These are phyloP conservation scores for Patella caerulea DNA, from an alignment of 2,888 invertebrate species.

Conservation along the genomic window DNA sequence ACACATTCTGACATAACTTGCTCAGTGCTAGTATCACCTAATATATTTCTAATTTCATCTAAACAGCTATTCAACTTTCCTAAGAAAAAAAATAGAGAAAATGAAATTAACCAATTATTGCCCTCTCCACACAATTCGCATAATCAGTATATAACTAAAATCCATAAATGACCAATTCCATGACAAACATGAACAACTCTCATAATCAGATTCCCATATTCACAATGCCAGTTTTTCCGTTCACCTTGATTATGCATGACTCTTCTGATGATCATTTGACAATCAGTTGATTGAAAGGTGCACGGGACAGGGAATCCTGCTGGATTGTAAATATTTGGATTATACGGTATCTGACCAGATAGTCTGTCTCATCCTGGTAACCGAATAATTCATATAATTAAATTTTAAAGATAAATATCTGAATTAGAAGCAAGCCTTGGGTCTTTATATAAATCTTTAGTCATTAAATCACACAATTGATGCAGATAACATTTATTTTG, in stretches of 20 bases:
- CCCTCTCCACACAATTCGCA: background rate
- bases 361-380: too few relatives aligned
- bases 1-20: constrained; percentile 82
- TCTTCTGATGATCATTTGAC: too few relatives aligned
- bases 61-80: constrained; percentile 86
- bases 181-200: background rate
- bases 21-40: constrained; percentile 84
- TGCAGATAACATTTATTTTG: too few relatives aligned
- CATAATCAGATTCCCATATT: background rate
- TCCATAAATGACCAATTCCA: background rate
- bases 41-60: constrained; percentile 84
- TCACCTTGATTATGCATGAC: constrained; percentile 53
- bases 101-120: background rate
- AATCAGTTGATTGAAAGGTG: too few relatives aligned
- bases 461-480: too few relatives aligned
- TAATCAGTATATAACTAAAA: background rate
- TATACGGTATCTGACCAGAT: too few relatives aligned
- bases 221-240: background rate
- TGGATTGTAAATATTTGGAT: too few relatives aligned
- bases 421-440: too few relatives aligned
- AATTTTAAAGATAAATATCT: too few relatives aligned
- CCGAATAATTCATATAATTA: too few relatives aligned
- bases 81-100: constrained; percentile 41
- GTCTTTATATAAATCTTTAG: too few relatives aligned
- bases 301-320: too few relatives aligned